Evolutionary conservation across 2,888 invertebrate genomes (phyloP).

Genomic region (Deroplatys truncata): DNA sequence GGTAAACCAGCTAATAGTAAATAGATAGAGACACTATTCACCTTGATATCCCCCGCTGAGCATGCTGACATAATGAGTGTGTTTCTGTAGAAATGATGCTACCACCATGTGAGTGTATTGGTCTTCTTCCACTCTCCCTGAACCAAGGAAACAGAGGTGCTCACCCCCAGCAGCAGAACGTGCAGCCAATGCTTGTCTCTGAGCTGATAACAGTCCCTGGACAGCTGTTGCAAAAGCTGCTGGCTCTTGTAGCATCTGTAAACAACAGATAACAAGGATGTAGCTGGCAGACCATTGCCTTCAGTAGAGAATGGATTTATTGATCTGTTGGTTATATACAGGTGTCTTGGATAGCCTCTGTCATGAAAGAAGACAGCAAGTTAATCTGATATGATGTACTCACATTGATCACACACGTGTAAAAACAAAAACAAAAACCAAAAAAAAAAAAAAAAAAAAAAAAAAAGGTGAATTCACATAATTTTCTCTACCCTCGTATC

Average conservation of each 20-base stretch:
- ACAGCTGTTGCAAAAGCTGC: constrained; percentile 91
- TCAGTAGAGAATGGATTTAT: too few species aligned
- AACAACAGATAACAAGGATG: constrained; percentile 12
- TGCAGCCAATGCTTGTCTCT: constrained; percentile 79
- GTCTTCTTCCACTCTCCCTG: constrained; percentile 89
- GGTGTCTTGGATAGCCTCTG: too few species aligned
- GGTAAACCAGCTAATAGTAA: too few species aligned
- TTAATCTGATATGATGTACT: too few species aligned
- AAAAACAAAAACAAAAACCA: too few species aligned
- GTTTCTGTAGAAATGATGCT: constrained; percentile 91
- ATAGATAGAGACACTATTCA: constrained; percentile 33
- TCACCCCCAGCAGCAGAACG: constrained; percentile 84
- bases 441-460: too few species aligned
- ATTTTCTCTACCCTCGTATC: too few species aligned
- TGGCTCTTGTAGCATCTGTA: constrained; percentile 92
- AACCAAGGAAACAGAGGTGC: constrained; percentile 89
- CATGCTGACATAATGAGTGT: constrained; percentile 88
- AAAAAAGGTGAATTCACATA: too few species aligned
- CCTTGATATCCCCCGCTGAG: constrained; percentile 84
- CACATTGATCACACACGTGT: too few species aligned
- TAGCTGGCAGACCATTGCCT: neutral
- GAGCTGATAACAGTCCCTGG: constrained; percentile 85
- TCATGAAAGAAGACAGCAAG: too few species aligned
- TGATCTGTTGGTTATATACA: too few species aligned
- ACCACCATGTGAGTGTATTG: constrained; percentile 98